phyloP scores from a whole-genome alignment of 2,888 invertebrate species.

The Pardosa pseudoannulata region DNA sequence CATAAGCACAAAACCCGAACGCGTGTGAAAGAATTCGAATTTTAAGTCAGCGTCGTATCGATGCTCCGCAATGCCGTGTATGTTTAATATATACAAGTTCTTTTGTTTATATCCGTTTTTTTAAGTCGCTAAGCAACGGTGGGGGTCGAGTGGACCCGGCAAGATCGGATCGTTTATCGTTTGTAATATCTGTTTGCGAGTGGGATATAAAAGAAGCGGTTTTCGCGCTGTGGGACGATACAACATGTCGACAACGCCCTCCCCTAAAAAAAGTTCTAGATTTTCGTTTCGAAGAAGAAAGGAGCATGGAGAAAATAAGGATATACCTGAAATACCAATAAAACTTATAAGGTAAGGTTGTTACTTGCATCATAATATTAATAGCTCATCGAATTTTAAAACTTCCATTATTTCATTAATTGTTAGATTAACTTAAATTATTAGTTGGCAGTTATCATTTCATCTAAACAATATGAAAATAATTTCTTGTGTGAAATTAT shows the following conservation, averaged over 20 bases:
- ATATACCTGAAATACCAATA: neutral
- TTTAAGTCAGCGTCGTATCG: no score
- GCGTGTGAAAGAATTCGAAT: no score
- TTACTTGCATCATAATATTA: no score
- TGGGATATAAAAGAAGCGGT: neutral
- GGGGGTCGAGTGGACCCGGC: neutral
- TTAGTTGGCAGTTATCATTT: no score
- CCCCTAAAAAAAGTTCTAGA: slow-evolving; percentile 31
- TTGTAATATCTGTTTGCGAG: neutral
- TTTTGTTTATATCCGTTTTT: slow-evolving; percentile 56
- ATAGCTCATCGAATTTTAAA: no score
- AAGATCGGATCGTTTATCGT: no score
- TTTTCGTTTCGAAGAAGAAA: slow-evolving; percentile 45
- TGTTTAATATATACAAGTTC: neutral
- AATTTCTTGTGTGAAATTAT: no score
- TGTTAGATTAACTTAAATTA: no score
- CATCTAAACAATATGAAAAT: no score
- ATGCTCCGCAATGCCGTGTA: neutral
- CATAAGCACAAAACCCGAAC: no score
- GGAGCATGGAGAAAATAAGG: neutral
- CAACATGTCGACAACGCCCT: slow-evolving; percentile 26
- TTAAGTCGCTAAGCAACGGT: slow-evolving; percentile 63
- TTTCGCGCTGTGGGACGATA: neutral
- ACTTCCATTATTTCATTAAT: no score
- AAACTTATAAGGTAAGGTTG: neutral